Conservation (phyloP, 1,140 invertebrate genomes). For the Aphelenchoides avenae region DNA sequence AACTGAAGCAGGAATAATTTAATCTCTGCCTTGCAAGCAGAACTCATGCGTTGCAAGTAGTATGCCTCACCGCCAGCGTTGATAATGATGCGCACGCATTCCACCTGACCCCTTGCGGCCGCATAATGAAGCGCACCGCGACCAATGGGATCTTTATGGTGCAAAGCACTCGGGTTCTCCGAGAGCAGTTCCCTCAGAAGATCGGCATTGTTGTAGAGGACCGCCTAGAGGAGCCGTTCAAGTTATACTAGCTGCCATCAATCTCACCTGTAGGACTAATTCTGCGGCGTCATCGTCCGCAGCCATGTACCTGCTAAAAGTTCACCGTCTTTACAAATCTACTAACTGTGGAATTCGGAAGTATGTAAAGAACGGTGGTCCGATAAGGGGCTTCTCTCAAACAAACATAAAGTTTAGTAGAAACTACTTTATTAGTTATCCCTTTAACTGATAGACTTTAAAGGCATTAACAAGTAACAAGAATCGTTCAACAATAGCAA, state of each 20-base stretch:
- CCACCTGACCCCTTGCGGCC: conserved; percentile 16
- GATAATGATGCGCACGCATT: conserved; percentile 31
- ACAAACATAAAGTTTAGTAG: too few relatives aligned
- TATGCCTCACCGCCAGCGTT: conserved; percentile 14
- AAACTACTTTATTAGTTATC: too few relatives aligned
- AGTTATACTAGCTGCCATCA: background rate
- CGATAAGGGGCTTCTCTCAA: too few relatives aligned
- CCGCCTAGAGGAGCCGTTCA: conserved; percentile 46
- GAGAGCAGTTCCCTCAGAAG: conserved; percentile 29
- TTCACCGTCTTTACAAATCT: too few relatives aligned
- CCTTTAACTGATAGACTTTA: too few relatives aligned
- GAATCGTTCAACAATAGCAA: too few relatives aligned
- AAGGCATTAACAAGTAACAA: too few relatives aligned
- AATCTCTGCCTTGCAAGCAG: background rate
- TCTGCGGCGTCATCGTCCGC: conserved; percentile 9
- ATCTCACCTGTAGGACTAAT: conserved; percentile 11
- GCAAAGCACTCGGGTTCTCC: conserved; percentile 27
- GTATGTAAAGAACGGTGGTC: too few relatives aligned
- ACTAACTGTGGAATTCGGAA: too few relatives aligned
- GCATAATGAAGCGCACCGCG: conserved; percentile 34
- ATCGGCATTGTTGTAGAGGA: conserved; percentile 40
- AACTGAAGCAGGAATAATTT: conserved; percentile 12
- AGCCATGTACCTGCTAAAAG: too few relatives aligned
- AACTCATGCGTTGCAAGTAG: background rate
- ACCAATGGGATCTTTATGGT: conserved; percentile 17